Evolutionary conservation across 2,888 invertebrate species (phyloP), one percentile per base, ranked within the genome.

Genomic region (Caenorhabditis panamensis): DNA sequence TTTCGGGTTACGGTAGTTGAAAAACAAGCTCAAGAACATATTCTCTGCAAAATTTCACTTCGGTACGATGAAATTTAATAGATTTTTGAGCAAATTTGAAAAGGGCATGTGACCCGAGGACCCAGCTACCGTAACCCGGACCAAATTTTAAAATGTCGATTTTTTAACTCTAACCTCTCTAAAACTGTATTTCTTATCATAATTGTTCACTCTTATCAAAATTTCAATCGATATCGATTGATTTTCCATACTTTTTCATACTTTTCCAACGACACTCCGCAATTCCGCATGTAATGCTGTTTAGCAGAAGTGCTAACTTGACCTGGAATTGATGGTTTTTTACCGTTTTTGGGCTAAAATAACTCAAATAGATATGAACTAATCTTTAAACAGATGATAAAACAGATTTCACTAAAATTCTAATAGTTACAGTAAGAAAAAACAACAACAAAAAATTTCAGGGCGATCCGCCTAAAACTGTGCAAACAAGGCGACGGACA

Each of bases 391-490:
- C 31, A 31, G 31, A 31, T 4, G 9, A 31, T 6, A 31, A 31
- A 6, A 31, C 4, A 31, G 9, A 31, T 31, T 31, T 31, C 31
- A 31, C 31, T 6, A 31, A 31, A 31, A 31, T 6, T 31, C 9
- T 4, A 9, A 6, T 4, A 6, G 31, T 31, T n/a, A n/a, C n/a
- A n/a, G n/a, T n/a, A n/a, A n/a, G n/a, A n/a, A n/a, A n/a, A n/a
- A n/a, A n/a, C n/a, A n/a, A n/a, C n/a, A n/a, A n/a, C n/a, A n/a
- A n/a, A n/a, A n/a, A n/a, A n/a, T n/a, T 73, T 3, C 31, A 73
- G 73, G 73, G 73, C 59, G 20, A 73, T 73, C 26, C 64, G 73
- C 59, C 66, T 73, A 53, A 73, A 73, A 41, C 22, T 73, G n/a
- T 66, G 66, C 66, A 73, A 73, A 26, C 73, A 73, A 58, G 73